These are phyloP conservation scores for Toxonevra muliebris DNA, from an alignment of 2,888 invertebrate species.

Conservation along the genomic window DNA sequence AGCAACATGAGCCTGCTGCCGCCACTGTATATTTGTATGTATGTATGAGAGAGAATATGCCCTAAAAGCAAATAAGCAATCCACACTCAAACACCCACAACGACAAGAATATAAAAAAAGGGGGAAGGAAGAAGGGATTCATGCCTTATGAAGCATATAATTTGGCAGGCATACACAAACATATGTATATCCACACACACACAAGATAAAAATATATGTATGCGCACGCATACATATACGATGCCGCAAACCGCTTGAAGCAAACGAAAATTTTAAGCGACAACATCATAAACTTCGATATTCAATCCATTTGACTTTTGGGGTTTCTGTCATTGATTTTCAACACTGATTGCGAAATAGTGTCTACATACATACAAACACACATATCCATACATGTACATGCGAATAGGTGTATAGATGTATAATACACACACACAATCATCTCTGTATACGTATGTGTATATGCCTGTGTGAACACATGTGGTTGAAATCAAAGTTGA, in stretches of 20 bases:
- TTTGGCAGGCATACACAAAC: conserved; percentile 19
- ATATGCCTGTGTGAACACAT: background rate
- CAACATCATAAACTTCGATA: conserved; percentile 50
- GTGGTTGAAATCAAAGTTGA: background rate
- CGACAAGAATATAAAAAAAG: background rate
- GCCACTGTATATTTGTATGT: background rate
- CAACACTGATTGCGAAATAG: conserved; percentile 23
- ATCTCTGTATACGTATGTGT: too few relatives aligned
- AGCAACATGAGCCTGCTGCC: too few relatives aligned
- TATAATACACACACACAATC: too few relatives aligned
- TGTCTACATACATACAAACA: background rate
- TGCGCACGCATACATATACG: conserved; percentile 24
- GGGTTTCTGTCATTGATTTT: conserved; percentile 24
- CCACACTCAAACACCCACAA: background rate
- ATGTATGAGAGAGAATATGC: background rate
- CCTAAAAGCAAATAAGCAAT: conserved; percentile 1
- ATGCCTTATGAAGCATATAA: conserved; percentile 34
- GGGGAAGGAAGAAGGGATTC: conserved; percentile 7
- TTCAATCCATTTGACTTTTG: conserved; percentile 56
- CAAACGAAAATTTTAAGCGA: conserved; percentile 32
- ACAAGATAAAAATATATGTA: conserved; percentile 32
- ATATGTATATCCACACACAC: conserved; percentile 33
- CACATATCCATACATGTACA: background rate
- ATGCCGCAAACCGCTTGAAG: background rate
- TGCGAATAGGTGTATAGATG: background rate